Base-by-base conservation (phyloP, 2,797 vertebrate species). In the Centroberyx gerrardi region DNA sequence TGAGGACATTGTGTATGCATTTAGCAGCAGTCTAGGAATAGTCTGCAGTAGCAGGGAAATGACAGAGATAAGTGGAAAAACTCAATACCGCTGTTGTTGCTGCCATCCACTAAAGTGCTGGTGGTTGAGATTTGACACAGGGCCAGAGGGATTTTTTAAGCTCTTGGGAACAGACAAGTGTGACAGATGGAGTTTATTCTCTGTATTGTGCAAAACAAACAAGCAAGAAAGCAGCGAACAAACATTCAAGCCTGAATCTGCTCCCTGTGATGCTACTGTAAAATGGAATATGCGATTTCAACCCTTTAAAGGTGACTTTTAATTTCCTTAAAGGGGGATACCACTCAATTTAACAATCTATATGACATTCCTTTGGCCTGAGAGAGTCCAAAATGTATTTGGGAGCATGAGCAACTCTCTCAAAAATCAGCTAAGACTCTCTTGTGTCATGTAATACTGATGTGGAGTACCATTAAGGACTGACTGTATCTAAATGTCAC, bases 51-150 rank as follows among this genome's bases (percentile, higher is more conserved):
- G 76, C 64, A 33, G 65, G 7, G 40, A 76, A 71, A 80, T 54
- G 71, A 72, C 64, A 58, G 52, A 33, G 74, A 81, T 76, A 40
- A 71, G 68, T 66, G 27, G 51, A 77, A 74, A 42, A 61, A 18
- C 17, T 28, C 42, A 61, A 29, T 36, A 51, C 63, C 40, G 17
- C 52, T 53, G 62, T 9, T 72, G 64, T 27, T 68, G 69, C 62
- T 67, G 76, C 72, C 46, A 56, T 59, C 3, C 29, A 49, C 71
- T 71, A n/a, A 72, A 72, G 62, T 67, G 71, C 59, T 78, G 64
- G 33, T 60, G 74, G 68, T 74, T 78, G 55, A 81, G 46, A 81
- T 79, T 29, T 72, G 69, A 88, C 52, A 72, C 38, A 33, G 31
- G 31, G 40, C 62, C 33, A 55, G 52, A 52, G 14, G 63, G n/a